Evolutionary conservation across 2,888 invertebrate genomes (phyloP), one percentile per base, ranked within the genome.

Genomic region (Leptinotarsa peninsularis): DNA sequence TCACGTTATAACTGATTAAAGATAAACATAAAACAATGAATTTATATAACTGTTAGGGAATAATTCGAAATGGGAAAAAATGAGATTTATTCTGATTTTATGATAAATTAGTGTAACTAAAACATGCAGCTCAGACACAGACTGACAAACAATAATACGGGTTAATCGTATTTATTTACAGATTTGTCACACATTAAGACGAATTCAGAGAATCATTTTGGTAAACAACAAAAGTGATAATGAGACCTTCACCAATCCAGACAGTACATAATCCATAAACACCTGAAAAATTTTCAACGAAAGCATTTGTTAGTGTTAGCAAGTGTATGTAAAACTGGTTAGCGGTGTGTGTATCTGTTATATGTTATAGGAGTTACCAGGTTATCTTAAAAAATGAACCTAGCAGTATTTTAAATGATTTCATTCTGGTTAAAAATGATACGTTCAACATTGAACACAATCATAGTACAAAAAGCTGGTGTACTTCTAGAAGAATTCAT

Each of bases 331-430:
- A 50, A 56, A 58, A 58, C 21, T 56, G 13, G 66, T 72, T 72
- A 72, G 72, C 72, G 27, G 33, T 66, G 66, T 72, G 72, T 72
- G 27, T 72, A 66, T 72, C 67, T 54, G 66, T 72, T 72, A 66
- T 63, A 60, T 54, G 43, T 49, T 66, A 56, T 43, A 66, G 54
- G 21, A 21, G 33, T 1, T 33, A 72, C 72, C 52, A 67, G 72
- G 72, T 66, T 72, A 72, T 72, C 72, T 72, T 72, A 56, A 72
- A n/a, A 49, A 68, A 68, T 68, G 67, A 68, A 69, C 21, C 27
- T 17, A 69, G 21, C 63, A 2, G 17, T 33, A 15, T 60, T 60
- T 17, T 15, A 60, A 27, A 13, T 33, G 7, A 2, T 5, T 27
- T 60, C 15, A 15, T 43, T 63, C 13, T 4, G 33, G 63, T 58